Evolutionary conservation across 35 echinoderm and acorn worm species (phyloP).

Genomic region (Eucidaris tribuloides): DNA sequence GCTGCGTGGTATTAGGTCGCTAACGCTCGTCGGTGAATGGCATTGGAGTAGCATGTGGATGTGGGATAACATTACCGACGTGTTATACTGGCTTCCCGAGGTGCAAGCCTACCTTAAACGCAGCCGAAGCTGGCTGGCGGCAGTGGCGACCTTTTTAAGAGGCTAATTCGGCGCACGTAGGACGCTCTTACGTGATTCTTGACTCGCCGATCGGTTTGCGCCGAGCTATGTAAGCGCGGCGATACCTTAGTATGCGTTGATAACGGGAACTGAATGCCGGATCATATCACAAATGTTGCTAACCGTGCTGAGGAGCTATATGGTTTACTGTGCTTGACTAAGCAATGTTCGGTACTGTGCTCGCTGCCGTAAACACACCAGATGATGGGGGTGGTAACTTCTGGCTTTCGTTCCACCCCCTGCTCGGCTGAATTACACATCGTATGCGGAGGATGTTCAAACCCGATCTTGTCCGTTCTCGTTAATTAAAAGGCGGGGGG

Average conservation of each 20-base stretch:
- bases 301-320: too few species aligned
- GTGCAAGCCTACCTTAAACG: constrained; percentile 69
- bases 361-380: neutral
- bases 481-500: constrained; percentile 81
- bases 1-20: too few species aligned
- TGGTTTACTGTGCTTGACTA: too few species aligned
- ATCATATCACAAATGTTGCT: too few species aligned
- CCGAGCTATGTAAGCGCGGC: constrained; percentile 48
- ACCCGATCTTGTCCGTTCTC: constrained; percentile 50
- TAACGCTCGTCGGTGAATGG: constrained; percentile 23
- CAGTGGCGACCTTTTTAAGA: constrained; percentile 75
- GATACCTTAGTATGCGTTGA: constrained; percentile 54
- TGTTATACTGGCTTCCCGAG: constrained; percentile 19
- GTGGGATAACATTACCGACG: neutral
- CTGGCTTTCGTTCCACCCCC: constrained; percentile 12
- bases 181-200: constrained; percentile 9
- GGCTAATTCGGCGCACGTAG: constrained; percentile 46
- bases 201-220: constrained; percentile 26
- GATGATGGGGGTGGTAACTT: constrained; percentile 1
- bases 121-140: constrained; percentile 82
- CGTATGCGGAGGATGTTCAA: neutral
- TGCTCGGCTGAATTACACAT: constrained; percentile 54
- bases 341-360: too few species aligned
- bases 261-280: constrained; percentile 81
- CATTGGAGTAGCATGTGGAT: constrained; percentile 8